phyloP scores from a whole-genome alignment of 2,888 invertebrate genomes.

The Patella depressa region DNA sequence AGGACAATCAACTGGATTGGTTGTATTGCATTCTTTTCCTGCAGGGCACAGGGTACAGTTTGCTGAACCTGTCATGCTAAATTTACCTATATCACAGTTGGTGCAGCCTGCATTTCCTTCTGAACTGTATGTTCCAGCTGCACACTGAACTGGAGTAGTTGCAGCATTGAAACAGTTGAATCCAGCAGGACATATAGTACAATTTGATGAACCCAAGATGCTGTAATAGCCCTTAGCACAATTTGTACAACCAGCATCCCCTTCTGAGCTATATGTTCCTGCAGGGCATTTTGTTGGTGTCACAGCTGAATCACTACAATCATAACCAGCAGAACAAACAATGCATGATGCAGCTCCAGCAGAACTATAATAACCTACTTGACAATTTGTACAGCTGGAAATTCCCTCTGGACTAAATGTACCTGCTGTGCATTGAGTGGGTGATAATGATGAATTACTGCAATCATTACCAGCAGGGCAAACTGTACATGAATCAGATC shows the following conservation, averaged over 20 bases:
- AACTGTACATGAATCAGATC: conserved; percentile 31
- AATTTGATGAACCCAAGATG: not conserved
- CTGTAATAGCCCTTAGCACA: not conserved
- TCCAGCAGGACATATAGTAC: conserved; percentile 33
- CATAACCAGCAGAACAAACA: conserved; percentile 52
- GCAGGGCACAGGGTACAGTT: conserved; percentile 17
- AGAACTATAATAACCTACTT: conserved; percentile 43
- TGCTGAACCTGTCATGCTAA: conserved; percentile 11
- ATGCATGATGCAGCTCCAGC: conserved; percentile 44
- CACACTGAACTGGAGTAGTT: conserved; percentile 26
- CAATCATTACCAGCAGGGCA: conserved; percentile 51
- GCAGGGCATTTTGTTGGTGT: conserved; percentile 10
- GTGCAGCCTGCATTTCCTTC: conserved; percentile 41
- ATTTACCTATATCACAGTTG: conserved; percentile 16
- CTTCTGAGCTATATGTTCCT: conserved; percentile 40
- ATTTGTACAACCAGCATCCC: conserved; percentile 14
- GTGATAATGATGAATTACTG: conserved; percentile 18
- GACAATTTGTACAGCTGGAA: conserved; percentile 31
- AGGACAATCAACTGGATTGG: conserved; percentile 29
- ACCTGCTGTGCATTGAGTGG: conserved; percentile 39
- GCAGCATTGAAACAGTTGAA: conserved; percentile 32
- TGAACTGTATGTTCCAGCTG: conserved; percentile 45
- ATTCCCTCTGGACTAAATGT: conserved; percentile 37
- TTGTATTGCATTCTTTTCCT: conserved; percentile 18
- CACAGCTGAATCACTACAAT: conserved; percentile 40